Evolutionary conservation across 2,113 vertebrate genomes (phyloP).

Genomic region (Electrona antarctica): DNA sequence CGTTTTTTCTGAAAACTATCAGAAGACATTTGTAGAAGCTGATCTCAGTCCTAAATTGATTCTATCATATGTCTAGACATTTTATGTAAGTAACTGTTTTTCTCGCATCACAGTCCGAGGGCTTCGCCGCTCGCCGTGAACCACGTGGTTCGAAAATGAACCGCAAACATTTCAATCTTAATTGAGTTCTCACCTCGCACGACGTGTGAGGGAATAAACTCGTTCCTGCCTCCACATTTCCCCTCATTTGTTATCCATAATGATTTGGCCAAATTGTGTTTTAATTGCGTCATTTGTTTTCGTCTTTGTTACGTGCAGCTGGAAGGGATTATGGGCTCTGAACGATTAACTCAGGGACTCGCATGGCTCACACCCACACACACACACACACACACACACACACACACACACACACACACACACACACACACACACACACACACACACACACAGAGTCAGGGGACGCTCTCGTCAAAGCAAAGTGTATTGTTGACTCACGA

Average conservation of each 20-base stretch:
- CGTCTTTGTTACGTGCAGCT: constrained; percentile 39
- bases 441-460: neutral
- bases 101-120: too few species aligned
- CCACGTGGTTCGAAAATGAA: too few species aligned
- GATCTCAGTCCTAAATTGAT: too few species aligned
- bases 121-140: too few species aligned
- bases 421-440: too few species aligned
- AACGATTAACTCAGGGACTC: constrained; percentile 40
- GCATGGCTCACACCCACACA: neutral
- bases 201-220: constrained; percentile 9
- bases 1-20: too few species aligned
- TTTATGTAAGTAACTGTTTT: too few species aligned
- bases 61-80: too few species aligned
- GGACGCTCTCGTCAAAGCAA: neutral
- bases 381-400: too few species aligned
- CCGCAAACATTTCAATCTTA: neutral
- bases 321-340: constrained; percentile 41
- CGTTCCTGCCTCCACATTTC: constrained; percentile 7
- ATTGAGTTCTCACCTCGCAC: neutral
- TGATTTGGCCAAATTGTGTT: constrained; percentile 54
- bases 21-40: too few species aligned
- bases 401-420: neutral
- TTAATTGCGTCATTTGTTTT: constrained; percentile 56
- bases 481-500: neutral
- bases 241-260: constrained; percentile 50